Evolutionary conservation across 2,797 vertebrate genomes (phyloP), one percentile per base, ranked within the genome.

Genomic region (Sebastes iracundus): DNA sequence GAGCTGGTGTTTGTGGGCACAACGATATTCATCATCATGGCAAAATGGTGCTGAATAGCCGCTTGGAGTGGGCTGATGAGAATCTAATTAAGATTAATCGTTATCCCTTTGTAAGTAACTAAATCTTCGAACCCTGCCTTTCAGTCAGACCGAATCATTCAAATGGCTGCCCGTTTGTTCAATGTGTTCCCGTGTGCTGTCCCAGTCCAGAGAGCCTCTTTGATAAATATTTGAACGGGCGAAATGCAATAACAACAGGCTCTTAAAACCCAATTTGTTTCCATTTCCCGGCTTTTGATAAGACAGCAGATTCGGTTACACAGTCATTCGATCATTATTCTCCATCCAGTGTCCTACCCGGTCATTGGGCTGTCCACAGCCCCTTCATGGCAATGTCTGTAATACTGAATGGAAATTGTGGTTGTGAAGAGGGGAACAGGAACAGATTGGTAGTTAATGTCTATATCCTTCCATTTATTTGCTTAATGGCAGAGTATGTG

Each of bases 241-340:
- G 6, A 92, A 93, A 92, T 85, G 80, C 86, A 85, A 81, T 89
- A 87, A 90, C 87, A 87, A 79, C 82, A 81, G 77, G 35, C 74
- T 84, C 75, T 85, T 87, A 83, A 88, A 90, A 81, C 79, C 60
- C 76, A 87, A 85, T 91, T 90, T 91, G 87, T 92, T 92, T 89
- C 77, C 82, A 89, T 92, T 88, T 91, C 80, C 85, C 65, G 13
- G 69, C 68, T 88, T 87, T 87, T 89, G 87, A 91, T 89, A 89
- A 92, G 88, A 79, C 68, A 33, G 64, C 62, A 80, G 85, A 87
- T 93, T 88, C 22, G 4, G 85, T 92, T 93, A 87, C 85, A 68
- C 62, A 12, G 75, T 85, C 85, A 87, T 84, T 79, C 32, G 56
- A 84, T 93, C 59, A 68, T 88, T 79, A 55, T 70, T 86, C 70